Evolutionary conservation across 2,113 vertebrate genomes (phyloP).

Genomic region (Pelmatolapia mariae): DNA sequence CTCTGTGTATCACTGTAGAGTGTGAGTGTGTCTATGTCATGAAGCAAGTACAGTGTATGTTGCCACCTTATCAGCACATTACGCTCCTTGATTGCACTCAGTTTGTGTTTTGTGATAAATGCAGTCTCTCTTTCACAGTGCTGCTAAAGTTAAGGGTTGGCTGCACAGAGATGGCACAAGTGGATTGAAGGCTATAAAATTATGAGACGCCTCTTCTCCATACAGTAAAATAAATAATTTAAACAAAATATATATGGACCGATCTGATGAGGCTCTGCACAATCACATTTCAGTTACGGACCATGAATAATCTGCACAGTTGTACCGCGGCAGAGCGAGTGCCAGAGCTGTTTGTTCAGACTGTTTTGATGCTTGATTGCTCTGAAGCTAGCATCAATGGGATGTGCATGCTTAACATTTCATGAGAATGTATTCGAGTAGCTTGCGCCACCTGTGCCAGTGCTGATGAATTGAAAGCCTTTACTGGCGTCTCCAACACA

Average conservation of each 20-base stretch:
- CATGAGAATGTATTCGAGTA: background rate
- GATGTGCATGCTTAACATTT: slow-evolving; percentile 23
- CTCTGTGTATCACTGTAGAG: background rate
- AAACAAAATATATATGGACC: background rate
- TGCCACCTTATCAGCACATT: background rate
- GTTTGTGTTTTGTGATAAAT: slow-evolving; percentile 4
- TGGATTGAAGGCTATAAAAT: background rate
- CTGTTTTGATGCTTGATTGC: slow-evolving; percentile 26
- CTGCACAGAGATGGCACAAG: background rate
- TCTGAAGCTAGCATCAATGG: slow-evolving; percentile 28
- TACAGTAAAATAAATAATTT: background rate
- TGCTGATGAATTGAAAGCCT: slow-evolving; percentile 16
- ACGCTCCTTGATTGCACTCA: background rate
- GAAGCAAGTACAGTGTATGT: background rate
- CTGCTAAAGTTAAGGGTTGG: background rate
- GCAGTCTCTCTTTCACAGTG: background rate
- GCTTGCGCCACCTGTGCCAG: slow-evolving; percentile 19
- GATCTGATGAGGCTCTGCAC: slow-evolving; percentile 2
- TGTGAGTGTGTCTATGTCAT: background rate
- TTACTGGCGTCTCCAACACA: slow-evolving; percentile 15
- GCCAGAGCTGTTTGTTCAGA: background rate
- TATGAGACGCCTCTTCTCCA: background rate
- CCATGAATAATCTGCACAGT: background rate
- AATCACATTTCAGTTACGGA: background rate
- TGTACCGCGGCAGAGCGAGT: background rate